Evolutionary conservation across 64 coral and sea anemone genomes (phyloP), one percentile per base, ranked within the genome.

Genomic region (Porites australiensis): DNA sequence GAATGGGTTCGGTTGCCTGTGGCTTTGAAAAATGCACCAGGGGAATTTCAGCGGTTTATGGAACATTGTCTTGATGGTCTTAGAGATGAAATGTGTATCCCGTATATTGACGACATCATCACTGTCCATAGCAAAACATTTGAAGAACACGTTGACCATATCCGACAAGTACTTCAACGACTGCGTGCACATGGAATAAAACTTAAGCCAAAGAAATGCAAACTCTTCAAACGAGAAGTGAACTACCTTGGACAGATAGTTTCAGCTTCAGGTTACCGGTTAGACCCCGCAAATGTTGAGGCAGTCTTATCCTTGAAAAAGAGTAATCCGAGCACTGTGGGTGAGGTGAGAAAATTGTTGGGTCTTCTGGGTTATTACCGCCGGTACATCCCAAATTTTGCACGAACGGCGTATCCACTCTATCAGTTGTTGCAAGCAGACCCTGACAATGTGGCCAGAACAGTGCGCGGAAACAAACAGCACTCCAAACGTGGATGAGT

Each of bases 21-120:
- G 54, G 77, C 55, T 12, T 62, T 80, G 27, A 80, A 59, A 61
- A 80, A 80, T 80, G 77, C 77, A 62, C 77, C 37, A 3, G 37
- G 77, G 44, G 54, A 80, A 80, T 80, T 80, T 62, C 77, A 80
- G 20, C 20, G 77, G n/a, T 80, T 60, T 16, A 61, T 80, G 77
- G 77, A 80, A 16, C 19, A 80, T 44, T 80, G 77, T 19, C 55
- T 80, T 23, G 77, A 80, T 20, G 54, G 22, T 58, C 22, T 80
- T 27, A 58, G 77, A 44, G 77, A 61, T 62, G 77, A 80, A 13
- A 46, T 80, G 62, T 80, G 77, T n/a, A 80, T 61, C 43, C 77
- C 77, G 13, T 80, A 80, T 18, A 23, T 80, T 58, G 77, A 80
- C 20, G 77, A 80, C 53, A 44, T 80, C n/a, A 80, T 80, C n/a